Percentiles rank a stretch among this genome's conserved stretches.
phyloP scores from a whole-genome alignment of 2,888 invertebrate species.

The Lasioglossum malachurum region DNA sequence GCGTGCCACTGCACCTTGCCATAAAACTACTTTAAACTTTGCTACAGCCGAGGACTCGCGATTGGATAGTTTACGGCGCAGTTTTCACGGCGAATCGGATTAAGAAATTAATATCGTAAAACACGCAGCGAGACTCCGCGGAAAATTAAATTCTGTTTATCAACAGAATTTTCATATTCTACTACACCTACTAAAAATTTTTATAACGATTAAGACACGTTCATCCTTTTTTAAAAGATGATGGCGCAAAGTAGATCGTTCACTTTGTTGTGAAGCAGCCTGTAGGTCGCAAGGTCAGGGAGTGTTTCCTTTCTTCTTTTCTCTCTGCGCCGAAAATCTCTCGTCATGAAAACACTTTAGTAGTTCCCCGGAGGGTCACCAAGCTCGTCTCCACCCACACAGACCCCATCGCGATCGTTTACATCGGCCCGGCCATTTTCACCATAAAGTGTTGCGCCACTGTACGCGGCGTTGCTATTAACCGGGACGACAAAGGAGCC shows the following conservation, averaged over 20 bases:
- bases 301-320: slow-evolving; percentile 34
- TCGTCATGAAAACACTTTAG: slow-evolving; percentile 73
- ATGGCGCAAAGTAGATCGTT: not conserved
- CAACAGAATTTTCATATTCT: not conserved
- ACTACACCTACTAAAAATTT: too few species aligned
- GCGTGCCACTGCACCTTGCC: not conserved
- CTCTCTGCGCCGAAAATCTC: slow-evolving; percentile 64
- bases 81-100: not conserved
- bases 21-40: slow-evolving; percentile 15
- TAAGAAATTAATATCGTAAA: slow-evolving; percentile 1
- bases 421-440: slow-evolving; percentile 56
- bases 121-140: not conserved
- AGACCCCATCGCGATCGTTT: slow-evolving; percentile 34
- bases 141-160: not conserved
- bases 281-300: slow-evolving; percentile 31
- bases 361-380: slow-evolving; percentile 66
- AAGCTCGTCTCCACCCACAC: slow-evolving; percentile 16
- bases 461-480: slow-evolving; percentile 50
- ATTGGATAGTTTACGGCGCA: not conserved
- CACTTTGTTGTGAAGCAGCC: slow-evolving; percentile 14
- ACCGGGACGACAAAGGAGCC: slow-evolving; percentile 40
- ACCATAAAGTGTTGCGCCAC: slow-evolving; percentile 51
- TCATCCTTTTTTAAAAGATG: too few species aligned
- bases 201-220: too few species aligned
- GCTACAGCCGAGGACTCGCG: not conserved